These are phyloP conservation scores for Ophraella communa DNA, from an alignment of 2,888 invertebrate species.

Conservation along the genomic window DNA sequence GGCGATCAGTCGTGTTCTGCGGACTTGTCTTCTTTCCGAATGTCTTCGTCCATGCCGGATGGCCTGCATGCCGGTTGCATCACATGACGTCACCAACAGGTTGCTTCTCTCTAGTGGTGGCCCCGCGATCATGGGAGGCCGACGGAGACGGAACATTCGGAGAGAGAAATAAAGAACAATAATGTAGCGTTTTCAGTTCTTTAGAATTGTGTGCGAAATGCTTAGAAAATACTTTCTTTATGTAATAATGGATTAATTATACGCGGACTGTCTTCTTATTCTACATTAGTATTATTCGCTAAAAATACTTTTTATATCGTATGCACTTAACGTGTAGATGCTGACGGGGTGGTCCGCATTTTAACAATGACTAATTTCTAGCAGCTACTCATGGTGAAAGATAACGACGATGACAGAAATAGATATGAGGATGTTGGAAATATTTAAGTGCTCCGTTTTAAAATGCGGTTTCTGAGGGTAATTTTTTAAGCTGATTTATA, in stretches of 20 bases:
- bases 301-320: not conserved
- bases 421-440: not conserved
- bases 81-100: slow-evolving; percentile 56
- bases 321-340: not conserved
- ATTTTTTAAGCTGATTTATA: not conserved
- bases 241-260: not conserved
- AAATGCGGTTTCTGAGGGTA: not conserved
- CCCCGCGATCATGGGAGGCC: slow-evolving; percentile 53
- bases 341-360: not conserved
- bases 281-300: not conserved
- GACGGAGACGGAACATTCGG: slow-evolving; percentile 32
- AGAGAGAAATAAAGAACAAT: slow-evolving; percentile 24
- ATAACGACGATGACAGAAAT: not conserved
- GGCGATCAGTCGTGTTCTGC: slow-evolving; percentile 31
- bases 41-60: slow-evolving; percentile 20
- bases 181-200: not conserved
- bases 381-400: not conserved
- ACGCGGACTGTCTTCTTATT: not conserved
- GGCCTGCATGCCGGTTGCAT: slow-evolving; percentile 33
- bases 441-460: not conserved
- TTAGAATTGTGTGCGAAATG: slow-evolving; percentile 7
- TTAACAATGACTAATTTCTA: not conserved
- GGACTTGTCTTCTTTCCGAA: slow-evolving; percentile 27
- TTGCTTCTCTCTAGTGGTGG: slow-evolving; percentile 53
- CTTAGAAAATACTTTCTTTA: slow-evolving; percentile 5